These are phyloP conservation scores for Eulemur albifrons DNA, from an alignment of 2,797 vertebrate species.

Conservation along the genomic window DNA sequence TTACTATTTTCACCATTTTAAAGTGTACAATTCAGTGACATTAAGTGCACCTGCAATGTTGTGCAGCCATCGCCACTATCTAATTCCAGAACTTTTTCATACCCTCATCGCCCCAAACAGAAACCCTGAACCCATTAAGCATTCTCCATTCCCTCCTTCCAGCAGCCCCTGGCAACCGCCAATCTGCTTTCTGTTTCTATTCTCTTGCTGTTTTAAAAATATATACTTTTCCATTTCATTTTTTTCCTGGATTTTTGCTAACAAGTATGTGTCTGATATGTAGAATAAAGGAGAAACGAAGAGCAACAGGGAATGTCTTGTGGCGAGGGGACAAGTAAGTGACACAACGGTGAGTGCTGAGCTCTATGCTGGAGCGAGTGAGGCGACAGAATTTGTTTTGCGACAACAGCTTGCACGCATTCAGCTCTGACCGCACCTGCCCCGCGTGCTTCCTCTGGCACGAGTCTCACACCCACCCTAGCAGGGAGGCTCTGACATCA, in stretches of 20 bases:
- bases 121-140: not conserved
- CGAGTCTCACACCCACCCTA: accelerated
- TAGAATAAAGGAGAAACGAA: not conserved
- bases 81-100: not conserved
- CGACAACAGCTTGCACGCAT: not conserved
- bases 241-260: not conserved
- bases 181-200: not conserved
- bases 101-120: not conserved
- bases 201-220: not conserved
- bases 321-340: too few relatives aligned
- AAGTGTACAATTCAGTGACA: not conserved
- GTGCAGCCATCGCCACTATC: not conserved
- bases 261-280: not conserved
- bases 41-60: not conserved
- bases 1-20: not conserved
- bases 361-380: accelerated
- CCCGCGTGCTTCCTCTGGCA: accelerated
- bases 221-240: not conserved
- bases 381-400: not conserved
- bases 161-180: not conserved
- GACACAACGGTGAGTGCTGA: not conserved
- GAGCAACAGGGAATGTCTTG: not conserved
- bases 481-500: not conserved
- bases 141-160: not conserved
- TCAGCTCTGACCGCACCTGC: not conserved